A percentile compares a stretch with the other conserved stretches of the same genome.
Evolutionary conservation across 2,113 vertebrate species (phyloP).

Genomic region (Rhynchopsitta pachyrhyncha): DNA sequence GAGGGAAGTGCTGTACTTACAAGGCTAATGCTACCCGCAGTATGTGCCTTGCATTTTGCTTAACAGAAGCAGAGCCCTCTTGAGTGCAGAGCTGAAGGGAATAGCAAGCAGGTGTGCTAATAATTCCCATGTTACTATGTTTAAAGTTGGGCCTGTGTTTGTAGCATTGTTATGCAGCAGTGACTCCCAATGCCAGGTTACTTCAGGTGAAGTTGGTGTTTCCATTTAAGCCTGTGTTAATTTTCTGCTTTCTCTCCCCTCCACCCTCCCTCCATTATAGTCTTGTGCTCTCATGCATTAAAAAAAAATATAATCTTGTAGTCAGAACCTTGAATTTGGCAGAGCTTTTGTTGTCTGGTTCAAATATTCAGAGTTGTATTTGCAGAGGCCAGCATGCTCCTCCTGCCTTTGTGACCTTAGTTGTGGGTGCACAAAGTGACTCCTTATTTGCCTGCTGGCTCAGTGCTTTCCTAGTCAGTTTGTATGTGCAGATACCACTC

Average conservation of each 20-base stretch:
- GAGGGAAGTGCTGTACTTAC: slow-evolving; percentile 24
- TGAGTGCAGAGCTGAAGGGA: background rate
- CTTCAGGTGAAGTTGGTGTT: background rate
- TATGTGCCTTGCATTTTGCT: slow-evolving; percentile 23
- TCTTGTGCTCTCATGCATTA: background rate
- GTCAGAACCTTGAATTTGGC: background rate
- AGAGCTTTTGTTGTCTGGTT: background rate
- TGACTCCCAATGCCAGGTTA: background rate
- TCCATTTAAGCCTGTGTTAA: background rate
- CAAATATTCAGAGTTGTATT: background rate
- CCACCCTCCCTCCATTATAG: fast-evolving
- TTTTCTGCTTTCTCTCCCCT: background rate
- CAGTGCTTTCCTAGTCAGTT: background rate
- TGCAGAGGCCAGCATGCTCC: background rate
- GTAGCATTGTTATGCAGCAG: background rate
- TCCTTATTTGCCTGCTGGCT: background rate
- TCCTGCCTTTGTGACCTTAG: background rate
- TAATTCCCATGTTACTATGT: slow-evolving; percentile 36
- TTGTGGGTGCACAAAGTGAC: background rate
- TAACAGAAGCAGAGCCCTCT: slow-evolving; percentile 5
- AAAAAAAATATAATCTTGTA: background rate
- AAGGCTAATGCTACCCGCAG: background rate
- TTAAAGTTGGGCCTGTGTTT: background rate
- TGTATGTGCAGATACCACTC: background rate
- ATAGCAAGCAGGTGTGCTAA: slow-evolving; percentile 32